Percentiles rank a stretch among this genome's conserved stretches.
phyloP scores from a whole-genome alignment of 2,888 invertebrate species.

The Dione vanillae region DNA sequence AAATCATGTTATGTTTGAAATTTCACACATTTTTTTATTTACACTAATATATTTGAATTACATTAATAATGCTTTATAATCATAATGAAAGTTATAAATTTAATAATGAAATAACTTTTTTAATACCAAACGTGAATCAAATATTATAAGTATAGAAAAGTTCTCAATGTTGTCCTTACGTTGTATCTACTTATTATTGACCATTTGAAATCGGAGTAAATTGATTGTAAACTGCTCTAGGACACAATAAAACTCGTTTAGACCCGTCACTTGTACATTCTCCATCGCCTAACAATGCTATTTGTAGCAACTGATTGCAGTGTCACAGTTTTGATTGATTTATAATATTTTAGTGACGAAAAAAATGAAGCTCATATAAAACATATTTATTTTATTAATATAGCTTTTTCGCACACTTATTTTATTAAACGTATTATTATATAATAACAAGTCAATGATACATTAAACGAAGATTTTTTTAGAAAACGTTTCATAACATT shows the following conservation, averaged over 20 bases:
- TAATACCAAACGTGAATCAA: no score
- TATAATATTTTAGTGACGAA: neutral
- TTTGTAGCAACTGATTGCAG: neutral
- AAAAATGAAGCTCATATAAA: neutral
- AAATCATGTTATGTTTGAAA: no score
- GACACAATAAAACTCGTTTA: slow-evolving; percentile 23
- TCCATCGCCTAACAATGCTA: neutral
- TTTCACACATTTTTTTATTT: no score
- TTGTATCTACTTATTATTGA: neutral
- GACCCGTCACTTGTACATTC: slow-evolving; percentile 18
- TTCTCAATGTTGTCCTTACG: neutral
- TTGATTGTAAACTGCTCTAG: slow-evolving; percentile 19
- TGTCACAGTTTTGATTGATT: neutral
- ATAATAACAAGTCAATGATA: no score
- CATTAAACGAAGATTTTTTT: no score
- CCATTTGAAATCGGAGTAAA: neutral
- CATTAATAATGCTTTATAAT: no score
- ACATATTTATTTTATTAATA: neutral
- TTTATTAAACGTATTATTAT: no score
- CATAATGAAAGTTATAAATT: no score
- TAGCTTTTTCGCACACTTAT: no score
- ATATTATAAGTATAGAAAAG: neutral
- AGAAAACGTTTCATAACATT: no score
- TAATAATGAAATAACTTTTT: no score
- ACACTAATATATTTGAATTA: no score